phyloP scores from a whole-genome alignment of 2,113 vertebrate genomes.

The Herpetotheres cachinnans region DNA sequence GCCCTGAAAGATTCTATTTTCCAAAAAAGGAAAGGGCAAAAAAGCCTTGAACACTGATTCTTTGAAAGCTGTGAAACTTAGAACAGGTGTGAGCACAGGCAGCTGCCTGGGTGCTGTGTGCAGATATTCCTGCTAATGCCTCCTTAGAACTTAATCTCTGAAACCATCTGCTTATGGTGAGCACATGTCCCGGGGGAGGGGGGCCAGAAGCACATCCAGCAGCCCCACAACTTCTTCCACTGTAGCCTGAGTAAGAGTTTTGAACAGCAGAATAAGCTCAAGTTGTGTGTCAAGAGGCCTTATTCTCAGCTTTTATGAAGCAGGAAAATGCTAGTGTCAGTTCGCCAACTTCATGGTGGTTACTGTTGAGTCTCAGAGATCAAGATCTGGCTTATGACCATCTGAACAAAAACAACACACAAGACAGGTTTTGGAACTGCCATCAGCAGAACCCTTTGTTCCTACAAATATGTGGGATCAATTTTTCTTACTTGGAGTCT shows the following conservation, averaged over 20 bases:
- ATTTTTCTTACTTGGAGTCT: background rate
- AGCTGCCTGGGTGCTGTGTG: conserved; percentile 59
- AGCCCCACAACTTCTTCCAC: background rate
- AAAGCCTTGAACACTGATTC: conserved; percentile 62
- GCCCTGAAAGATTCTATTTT: conserved; percentile 7
- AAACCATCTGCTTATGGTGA: conserved; percentile 66
- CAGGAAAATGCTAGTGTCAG: background rate
- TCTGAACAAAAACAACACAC: background rate
- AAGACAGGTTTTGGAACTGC: background rate
- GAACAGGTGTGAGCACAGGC: conserved; percentile 70
- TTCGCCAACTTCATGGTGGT: background rate
- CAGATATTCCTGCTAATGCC: conserved; percentile 60
- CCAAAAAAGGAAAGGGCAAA: conserved; percentile 40
- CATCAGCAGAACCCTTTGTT: background rate
- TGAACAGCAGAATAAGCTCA: background rate
- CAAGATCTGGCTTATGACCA: background rate
- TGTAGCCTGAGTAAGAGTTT: conserved; percentile 6
- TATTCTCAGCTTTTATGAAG: background rate
- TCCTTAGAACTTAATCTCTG: conserved; percentile 72
- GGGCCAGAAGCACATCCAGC: background rate
- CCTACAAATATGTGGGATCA: background rate
- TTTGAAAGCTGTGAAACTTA: conserved; percentile 68
- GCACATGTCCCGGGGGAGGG: conserved; percentile 45
- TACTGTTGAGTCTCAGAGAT: background rate
- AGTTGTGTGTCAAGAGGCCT: background rate